Evolutionary conservation across 1,140 invertebrate genomes (phyloP).

Genomic region (Anastrepha ludens): DNA sequence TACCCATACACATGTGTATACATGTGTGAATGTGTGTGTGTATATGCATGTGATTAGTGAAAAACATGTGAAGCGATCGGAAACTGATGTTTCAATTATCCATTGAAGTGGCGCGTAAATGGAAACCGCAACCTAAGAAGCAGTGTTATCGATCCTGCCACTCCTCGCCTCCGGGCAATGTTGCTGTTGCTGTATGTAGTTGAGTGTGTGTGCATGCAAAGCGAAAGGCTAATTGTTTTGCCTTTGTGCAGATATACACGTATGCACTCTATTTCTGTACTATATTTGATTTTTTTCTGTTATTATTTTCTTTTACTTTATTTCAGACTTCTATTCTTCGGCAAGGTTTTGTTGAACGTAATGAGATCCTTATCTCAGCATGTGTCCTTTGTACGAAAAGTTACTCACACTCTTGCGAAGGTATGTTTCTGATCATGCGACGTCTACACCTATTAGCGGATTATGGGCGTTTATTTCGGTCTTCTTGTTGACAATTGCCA

Average conservation of each 20-base stretch:
- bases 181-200: background rate
- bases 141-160: conserved; percentile 17
- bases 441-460: conserved; percentile 43
- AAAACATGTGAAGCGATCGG: conserved; percentile 21
- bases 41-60: background rate
- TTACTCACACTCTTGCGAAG: background rate
- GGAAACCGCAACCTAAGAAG: conserved; percentile 41
- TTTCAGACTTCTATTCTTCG: conserved; percentile 20
- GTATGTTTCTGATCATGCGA: conserved; percentile 15
- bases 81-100: conserved; percentile 53
- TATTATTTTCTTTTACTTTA: background rate
- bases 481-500: conserved; percentile 32
- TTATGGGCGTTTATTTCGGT: conserved; percentile 42
- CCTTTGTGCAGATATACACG: background rate
- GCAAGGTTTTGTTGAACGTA: background rate
- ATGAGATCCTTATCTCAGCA: conserved; percentile 55
- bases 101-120: conserved; percentile 15
- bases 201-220: background rate
- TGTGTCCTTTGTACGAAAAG: conserved; percentile 48
- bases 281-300: background rate
- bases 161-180: background rate
- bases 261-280: background rate
- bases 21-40: background rate
- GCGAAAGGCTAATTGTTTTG: conserved; percentile 49
- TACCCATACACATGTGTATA: background rate